Percentiles rank a stretch among this genome's conserved stretches.
phyloP scores from a whole-genome alignment of 2,888 invertebrate species.

The Ditula angustiorana region DNA sequence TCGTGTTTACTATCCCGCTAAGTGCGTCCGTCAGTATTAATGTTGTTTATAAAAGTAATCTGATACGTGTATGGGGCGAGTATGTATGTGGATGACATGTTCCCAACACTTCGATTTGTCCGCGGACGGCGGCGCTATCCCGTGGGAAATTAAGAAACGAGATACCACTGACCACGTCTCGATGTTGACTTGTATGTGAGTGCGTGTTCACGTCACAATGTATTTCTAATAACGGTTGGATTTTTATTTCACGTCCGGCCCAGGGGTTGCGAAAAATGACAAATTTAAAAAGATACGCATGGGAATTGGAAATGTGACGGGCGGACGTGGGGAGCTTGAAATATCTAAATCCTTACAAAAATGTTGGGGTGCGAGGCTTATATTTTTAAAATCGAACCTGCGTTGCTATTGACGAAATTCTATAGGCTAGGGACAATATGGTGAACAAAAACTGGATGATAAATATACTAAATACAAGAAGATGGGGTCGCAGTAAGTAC shows the following conservation, averaged over 20 bases:
- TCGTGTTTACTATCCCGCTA: constrained; percentile 21
- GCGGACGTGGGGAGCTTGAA: background rate
- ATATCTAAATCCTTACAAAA: background rate
- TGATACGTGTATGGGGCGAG: constrained; percentile 54
- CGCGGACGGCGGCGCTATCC: constrained; percentile 67
- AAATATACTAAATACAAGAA: no score
- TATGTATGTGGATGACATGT: constrained; percentile 47
- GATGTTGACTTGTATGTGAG: constrained; percentile 41
- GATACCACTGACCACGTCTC: constrained; percentile 74
- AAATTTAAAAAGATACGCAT: constrained; percentile 15
- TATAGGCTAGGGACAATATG: background rate
- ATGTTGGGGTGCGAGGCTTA: background rate
- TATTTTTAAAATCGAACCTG: background rate
- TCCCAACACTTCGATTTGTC: constrained; percentile 75
- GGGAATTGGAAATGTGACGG: constrained; percentile 2
- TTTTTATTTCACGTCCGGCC: constrained; percentile 32
- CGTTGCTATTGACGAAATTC: background rate
- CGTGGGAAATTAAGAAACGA: constrained; percentile 79
- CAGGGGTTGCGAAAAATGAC: constrained; percentile 13
- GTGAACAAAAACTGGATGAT: no score
- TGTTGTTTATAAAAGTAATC: constrained; percentile 69
- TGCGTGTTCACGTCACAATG: constrained; percentile 49
- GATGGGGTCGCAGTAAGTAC: no score
- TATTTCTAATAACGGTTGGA: constrained; percentile 40
- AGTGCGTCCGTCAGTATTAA: constrained; percentile 47